A percentile compares a stretch with the other conserved stretches of the same genome.
These are phyloP conservation scores for Leucophora obtusa DNA, from an alignment of 2,888 invertebrate genomes.

Conservation along the genomic window DNA sequence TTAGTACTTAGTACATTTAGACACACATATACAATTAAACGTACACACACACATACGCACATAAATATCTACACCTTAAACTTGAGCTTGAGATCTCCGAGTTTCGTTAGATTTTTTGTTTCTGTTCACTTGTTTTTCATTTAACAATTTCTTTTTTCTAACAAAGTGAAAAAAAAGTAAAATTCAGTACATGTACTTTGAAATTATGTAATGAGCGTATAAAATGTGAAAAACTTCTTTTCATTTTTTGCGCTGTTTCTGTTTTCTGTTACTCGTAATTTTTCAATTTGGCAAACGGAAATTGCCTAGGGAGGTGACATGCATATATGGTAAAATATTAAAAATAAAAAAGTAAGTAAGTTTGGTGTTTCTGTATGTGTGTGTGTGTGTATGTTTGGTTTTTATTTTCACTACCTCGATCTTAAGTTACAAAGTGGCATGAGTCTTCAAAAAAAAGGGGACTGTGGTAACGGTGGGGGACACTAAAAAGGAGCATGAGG, in stretches of 20 bases:
- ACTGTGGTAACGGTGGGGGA: conserved; percentile 12
- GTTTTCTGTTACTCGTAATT: conserved; percentile 69
- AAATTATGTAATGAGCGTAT: conserved; percentile 77
- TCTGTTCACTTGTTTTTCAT: conserved; percentile 46
- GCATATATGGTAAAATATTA: conserved; percentile 51
- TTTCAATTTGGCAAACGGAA: conserved; percentile 78
- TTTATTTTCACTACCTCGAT: conserved; percentile 38
- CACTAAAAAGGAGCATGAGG: neutral
- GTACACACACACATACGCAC: conserved; percentile 41
- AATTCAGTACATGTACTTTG: conserved; percentile 73
- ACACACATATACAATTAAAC: conserved; percentile 47
- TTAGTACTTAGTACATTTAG: conserved; percentile 55
- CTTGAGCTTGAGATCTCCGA: conserved; percentile 58
- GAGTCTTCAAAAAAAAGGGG: conserved; percentile 18
- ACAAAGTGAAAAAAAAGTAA: conserved; percentile 64
- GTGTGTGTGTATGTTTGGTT: conserved; percentile 18
- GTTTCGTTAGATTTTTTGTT: conserved; percentile 43
- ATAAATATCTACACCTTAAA: conserved; percentile 45
- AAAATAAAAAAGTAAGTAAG: conserved; percentile 31
- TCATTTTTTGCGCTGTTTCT: conserved; percentile 47
- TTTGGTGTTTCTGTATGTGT: conserved; percentile 39
- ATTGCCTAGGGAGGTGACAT: conserved; percentile 77
- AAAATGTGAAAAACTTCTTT: conserved; percentile 73
- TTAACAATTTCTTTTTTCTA: conserved; percentile 56
- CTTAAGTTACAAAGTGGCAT: conserved; percentile 17